These are phyloP conservation scores for Motacilla tschutschensis DNA, from an alignment of 2,113 vertebrate species.

Conservation along the genomic window DNA sequence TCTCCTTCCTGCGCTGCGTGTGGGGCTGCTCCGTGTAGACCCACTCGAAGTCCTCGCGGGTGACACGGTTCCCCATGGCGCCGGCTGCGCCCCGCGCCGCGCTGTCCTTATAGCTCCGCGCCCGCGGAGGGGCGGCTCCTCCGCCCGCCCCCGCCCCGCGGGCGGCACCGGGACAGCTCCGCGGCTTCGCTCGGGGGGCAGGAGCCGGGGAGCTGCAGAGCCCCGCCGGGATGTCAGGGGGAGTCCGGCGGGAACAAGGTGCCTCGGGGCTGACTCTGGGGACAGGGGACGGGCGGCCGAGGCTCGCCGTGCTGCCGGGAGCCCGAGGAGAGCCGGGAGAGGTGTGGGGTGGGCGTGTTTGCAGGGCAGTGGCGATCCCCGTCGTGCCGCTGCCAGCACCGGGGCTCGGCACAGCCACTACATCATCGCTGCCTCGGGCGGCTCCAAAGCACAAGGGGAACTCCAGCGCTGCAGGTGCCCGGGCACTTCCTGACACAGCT, in stretches of 20 bases:
- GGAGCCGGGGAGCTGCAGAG: too few species aligned
- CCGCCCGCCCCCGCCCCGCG: neutral
- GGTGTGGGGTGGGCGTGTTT: accelerated
- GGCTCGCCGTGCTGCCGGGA: neutral
- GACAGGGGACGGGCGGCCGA: neutral
- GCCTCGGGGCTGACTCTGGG: neutral
- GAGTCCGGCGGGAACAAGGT: accelerated
- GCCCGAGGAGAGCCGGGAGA: neutral
- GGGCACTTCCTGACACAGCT: neutral
- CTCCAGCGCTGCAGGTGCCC: neutral
- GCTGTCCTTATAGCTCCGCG: neutral
- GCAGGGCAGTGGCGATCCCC: neutral
- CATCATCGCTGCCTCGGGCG: neutral
- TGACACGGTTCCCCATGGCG: conserved; percentile 83
- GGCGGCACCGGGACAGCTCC: neutral
- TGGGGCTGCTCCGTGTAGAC: conserved; percentile 96
- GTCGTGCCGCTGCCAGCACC: neutral
- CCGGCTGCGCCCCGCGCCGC: accelerated
- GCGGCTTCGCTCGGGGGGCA: neutral
- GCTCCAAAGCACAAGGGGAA: neutral
- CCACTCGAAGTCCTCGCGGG: conserved; percentile 92
- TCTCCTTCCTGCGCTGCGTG: conserved; percentile 90
- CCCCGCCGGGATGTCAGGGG: too few species aligned
- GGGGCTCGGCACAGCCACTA: neutral
- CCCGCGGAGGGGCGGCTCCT: neutral